Evolutionary conservation across 2,888 invertebrate species (phyloP).

Genomic region (Gryllus longicercus): DNA sequence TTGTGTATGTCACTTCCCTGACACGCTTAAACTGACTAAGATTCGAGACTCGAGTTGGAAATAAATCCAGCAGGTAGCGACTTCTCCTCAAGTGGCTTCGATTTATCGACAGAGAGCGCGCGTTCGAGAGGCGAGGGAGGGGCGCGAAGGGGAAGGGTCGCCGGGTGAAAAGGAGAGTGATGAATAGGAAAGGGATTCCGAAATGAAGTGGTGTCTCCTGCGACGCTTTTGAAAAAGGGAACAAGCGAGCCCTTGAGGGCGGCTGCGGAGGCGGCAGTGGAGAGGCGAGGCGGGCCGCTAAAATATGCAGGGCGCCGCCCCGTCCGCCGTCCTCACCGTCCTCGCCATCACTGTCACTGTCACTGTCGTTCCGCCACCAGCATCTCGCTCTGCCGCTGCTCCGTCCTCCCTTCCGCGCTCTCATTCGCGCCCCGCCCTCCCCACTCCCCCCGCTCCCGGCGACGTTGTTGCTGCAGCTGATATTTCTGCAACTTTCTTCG

Average conservation of each 20-base stretch:
- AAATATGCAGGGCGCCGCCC: too few species aligned
- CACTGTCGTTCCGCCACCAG: too few species aligned
- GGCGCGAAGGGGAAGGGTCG: not conserved
- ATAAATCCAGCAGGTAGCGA: not conserved
- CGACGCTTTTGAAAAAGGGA: not conserved
- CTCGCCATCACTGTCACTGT: too few species aligned
- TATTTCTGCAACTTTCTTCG: too few species aligned
- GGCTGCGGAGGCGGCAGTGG: too few species aligned
- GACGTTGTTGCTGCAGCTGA: too few species aligned
- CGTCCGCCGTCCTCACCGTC: too few species aligned
- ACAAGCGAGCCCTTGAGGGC: not conserved
- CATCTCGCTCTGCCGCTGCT: too few species aligned
- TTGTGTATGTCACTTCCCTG: not conserved
- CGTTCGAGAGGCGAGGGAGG: not conserved
- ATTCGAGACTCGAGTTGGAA: not conserved
- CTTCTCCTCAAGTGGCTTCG: not conserved
- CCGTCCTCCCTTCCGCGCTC: too few species aligned
- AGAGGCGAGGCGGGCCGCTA: too few species aligned
- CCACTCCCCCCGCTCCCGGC: too few species aligned
- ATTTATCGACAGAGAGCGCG: not conserved
- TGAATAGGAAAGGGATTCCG: constrained; percentile 8
- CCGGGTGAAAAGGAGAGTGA: constrained; percentile 6
- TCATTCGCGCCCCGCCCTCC: too few species aligned
- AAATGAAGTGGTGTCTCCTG: constrained; percentile 17
- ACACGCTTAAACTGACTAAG: not conserved